Percentiles rank a stretch among this genome's conserved stretches.
Evolutionary conservation across 2,797 vertebrate genomes (phyloP).

Genomic region (Okamejei kenojei): DNA sequence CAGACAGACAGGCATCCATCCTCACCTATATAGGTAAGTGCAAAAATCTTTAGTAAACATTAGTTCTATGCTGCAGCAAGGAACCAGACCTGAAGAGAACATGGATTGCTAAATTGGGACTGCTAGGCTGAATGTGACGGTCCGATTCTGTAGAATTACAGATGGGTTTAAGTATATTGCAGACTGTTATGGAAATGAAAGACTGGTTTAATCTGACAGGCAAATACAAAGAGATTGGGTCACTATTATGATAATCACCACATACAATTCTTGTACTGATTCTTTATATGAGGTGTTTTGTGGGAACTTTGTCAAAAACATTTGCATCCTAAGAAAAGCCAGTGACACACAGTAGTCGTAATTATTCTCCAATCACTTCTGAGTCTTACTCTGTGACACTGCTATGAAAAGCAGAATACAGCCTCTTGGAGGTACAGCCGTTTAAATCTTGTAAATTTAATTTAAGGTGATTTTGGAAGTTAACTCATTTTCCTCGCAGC

Average conservation of each 20-base stretch:
- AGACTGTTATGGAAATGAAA: background rate
- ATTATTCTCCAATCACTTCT: too few species aligned
- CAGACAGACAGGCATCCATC: slow-evolving; percentile 64
- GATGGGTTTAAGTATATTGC: background rate
- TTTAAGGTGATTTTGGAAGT: too few species aligned
- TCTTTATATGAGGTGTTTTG: background rate
- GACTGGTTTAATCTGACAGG: background rate
- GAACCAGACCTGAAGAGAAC: background rate
- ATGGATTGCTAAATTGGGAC: background rate
- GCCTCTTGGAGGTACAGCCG: too few species aligned
- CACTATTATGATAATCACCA: background rate
- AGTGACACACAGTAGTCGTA: background rate
- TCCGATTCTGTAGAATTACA: background rate
- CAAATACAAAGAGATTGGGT: background rate
- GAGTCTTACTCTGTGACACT: too few species aligned
- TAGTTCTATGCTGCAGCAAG: background rate
- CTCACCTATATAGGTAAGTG: slow-evolving; percentile 75
- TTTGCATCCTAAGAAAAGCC: background rate
- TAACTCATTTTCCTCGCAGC: too few species aligned
- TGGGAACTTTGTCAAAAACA: background rate
- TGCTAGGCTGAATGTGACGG: background rate
- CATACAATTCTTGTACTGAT: background rate
- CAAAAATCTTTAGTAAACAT: background rate
- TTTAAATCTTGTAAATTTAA: too few species aligned
- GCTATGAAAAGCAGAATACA: too few species aligned